Percentiles rank a stretch among this genome's conserved stretches.
Conservation (phyloP, 2,113 vertebrate species). For the Rostratula benghalensis region DNA sequence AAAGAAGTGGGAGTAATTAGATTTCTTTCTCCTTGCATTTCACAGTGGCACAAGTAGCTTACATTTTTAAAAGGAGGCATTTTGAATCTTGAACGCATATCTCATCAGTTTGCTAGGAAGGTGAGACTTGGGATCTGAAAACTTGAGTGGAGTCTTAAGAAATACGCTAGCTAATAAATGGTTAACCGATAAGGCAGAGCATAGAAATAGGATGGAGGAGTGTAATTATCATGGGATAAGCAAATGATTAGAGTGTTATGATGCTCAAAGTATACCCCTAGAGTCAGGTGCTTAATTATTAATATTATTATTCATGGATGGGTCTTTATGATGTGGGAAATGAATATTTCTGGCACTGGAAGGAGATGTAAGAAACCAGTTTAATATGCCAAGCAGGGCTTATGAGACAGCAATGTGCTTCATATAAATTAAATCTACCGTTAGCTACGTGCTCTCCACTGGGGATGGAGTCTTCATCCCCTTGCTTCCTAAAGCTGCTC, state of each 20-base stretch:
- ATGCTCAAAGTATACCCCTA: constrained; percentile 64
- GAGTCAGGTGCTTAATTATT: constrained; percentile 68
- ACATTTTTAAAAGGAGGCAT: not conserved
- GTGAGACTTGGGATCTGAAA: not conserved
- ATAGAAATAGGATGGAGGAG: constrained; percentile 41
- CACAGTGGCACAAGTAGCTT: not conserved
- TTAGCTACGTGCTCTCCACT: constrained; percentile 42
- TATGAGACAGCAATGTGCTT: not conserved
- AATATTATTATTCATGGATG: constrained; percentile 71
- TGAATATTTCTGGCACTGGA: constrained; percentile 59
- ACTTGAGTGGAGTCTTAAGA: not conserved
- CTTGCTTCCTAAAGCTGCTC: constrained; percentile 14
- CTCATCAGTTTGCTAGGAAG: not conserved
- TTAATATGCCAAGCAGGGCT: constrained; percentile 60
- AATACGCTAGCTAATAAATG: constrained; percentile 36
- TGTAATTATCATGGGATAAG: constrained; percentile 65
- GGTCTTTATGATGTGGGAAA: constrained; percentile 63
- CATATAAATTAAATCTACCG: constrained; percentile 61
- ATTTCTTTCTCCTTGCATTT: not conserved
- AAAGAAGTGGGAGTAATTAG: not conserved
- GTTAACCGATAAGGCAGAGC: constrained; percentile 42
- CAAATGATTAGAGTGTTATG: constrained; percentile 65
- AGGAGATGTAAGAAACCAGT: constrained; percentile 47
- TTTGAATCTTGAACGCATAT: not conserved
- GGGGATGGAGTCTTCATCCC: constrained; percentile 26